Conservation (phyloP, 2,797 vertebrate genomes). For the Mastacembelus armatus region DNA sequence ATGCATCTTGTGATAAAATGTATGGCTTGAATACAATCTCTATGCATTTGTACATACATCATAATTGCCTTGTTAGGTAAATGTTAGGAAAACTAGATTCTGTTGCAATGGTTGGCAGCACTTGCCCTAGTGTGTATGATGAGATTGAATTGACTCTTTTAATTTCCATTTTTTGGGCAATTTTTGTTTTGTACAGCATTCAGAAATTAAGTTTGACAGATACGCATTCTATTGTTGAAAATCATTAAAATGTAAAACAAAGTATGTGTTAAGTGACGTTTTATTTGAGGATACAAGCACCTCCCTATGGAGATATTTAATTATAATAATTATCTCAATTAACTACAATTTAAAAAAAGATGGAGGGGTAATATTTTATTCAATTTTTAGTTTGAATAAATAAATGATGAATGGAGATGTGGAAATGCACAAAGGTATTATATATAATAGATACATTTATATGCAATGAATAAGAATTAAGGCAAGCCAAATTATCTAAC, state of each 20-base stretch:
- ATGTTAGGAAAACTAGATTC: constrained; percentile 50
- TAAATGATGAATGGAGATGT: too few species aligned
- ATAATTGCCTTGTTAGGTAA: constrained; percentile 82
- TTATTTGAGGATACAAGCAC: constrained; percentile 17
- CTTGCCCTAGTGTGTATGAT: constrained; percentile 43
- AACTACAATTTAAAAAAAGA: too few species aligned
- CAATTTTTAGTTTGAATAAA: too few species aligned
- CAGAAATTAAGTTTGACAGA: constrained; percentile 56
- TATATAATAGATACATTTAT: too few species aligned
- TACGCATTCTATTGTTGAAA: constrained; percentile 56
- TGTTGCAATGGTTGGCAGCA: constrained; percentile 61
- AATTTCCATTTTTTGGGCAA: constrained; percentile 32
- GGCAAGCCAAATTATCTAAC: too few species aligned
- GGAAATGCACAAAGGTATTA: too few species aligned
- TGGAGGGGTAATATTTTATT: too few species aligned
- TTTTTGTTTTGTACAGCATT: constrained; percentile 68
- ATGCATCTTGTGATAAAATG: constrained; percentile 80
- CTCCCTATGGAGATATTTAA: too few species aligned
- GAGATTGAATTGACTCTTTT: constrained; percentile 42
- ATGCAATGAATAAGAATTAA: too few species aligned
- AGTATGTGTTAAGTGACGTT: constrained; percentile 14
- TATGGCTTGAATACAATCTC: constrained; percentile 78
- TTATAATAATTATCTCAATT: too few species aligned
- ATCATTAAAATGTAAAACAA: constrained; percentile 60
- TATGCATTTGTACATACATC: constrained; percentile 86